Evolutionary conservation across 1,140 invertebrate genomes (phyloP).

Genomic region (Camponotus vicinus): DNA sequence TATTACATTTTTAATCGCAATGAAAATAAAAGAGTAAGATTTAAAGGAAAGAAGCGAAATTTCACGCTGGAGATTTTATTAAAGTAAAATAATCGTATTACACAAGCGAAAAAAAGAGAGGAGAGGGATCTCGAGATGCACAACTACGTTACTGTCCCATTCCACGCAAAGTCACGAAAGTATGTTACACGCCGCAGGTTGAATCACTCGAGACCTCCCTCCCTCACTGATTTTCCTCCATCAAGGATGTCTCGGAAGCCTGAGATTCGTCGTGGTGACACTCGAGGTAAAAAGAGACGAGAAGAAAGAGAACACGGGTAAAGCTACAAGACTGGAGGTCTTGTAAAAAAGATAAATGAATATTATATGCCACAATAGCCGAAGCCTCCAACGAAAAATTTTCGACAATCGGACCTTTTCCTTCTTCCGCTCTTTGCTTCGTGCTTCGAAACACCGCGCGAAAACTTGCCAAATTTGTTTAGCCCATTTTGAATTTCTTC

Average conservation of each 20-base stretch:
- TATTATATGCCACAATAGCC: background rate
- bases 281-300: background rate
- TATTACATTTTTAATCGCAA: background rate
- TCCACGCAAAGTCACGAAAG: constrained; percentile 48
- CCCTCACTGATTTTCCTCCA: background rate
- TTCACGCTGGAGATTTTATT: background rate
- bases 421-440: constrained; percentile 8
- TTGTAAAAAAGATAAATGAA: constrained; percentile 25
- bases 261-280: background rate
- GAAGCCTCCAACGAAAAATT: constrained; percentile 25
- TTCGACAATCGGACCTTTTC: constrained; percentile 19
- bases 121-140: background rate
- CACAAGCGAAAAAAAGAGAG: background rate
- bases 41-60: background rate
- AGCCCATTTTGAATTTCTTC: constrained; percentile 47
- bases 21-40: background rate
- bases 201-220: constrained; percentile 53
- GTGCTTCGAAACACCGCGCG: constrained; percentile 4
- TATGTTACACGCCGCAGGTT: constrained; percentile 49
- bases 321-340: too few relatives aligned
- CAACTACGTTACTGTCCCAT: constrained; percentile 49
- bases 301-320: background rate
- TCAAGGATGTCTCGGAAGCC: background rate
- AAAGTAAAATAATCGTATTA: background rate
- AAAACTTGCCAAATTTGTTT: constrained; percentile 45